phyloP scores from a whole-genome alignment of 2,113 vertebrate genomes.

The Peromyscus maniculatus region DNA sequence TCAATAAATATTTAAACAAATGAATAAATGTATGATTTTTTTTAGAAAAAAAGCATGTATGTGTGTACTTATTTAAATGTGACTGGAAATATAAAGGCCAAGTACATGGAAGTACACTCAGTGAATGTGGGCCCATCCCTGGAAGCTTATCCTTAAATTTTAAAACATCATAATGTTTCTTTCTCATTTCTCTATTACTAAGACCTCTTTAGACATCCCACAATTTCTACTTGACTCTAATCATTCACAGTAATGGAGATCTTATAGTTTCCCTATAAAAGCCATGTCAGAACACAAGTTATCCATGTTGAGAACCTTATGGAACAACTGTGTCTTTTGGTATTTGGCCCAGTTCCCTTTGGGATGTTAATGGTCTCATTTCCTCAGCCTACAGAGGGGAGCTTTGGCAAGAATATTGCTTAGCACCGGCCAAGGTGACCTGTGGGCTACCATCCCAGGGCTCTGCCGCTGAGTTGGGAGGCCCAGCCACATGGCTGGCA shows the following conservation, averaged over 20 bases:
- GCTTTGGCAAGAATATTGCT: background rate
- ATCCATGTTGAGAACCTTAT: background rate
- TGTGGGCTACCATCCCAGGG: fast-evolving
- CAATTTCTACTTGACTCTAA: background rate
- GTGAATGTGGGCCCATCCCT: too few species aligned
- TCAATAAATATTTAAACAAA: constrained; percentile 30
- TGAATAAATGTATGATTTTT: background rate
- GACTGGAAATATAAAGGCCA: background rate
- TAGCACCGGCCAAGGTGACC: background rate
- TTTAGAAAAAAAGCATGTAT: background rate
- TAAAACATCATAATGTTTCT: background rate
- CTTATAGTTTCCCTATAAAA: background rate
- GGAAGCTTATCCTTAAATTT: background rate
- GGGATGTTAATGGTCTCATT: background rate
- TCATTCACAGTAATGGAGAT: background rate
- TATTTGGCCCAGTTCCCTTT: background rate
- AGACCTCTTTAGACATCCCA: background rate
- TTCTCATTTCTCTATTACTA: background rate
- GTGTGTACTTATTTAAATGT: background rate
- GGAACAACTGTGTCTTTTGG: background rate
- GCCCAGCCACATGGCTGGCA: fast-evolving
- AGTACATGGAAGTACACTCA: background rate
- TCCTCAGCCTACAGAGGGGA: background rate
- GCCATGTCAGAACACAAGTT: background rate
- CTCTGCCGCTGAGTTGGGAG: background rate